Percentiles rank a stretch among this genome's conserved stretches.
Conservation (phyloP, 1,140 invertebrate genomes). For the Drosophila nikananu region DNA sequence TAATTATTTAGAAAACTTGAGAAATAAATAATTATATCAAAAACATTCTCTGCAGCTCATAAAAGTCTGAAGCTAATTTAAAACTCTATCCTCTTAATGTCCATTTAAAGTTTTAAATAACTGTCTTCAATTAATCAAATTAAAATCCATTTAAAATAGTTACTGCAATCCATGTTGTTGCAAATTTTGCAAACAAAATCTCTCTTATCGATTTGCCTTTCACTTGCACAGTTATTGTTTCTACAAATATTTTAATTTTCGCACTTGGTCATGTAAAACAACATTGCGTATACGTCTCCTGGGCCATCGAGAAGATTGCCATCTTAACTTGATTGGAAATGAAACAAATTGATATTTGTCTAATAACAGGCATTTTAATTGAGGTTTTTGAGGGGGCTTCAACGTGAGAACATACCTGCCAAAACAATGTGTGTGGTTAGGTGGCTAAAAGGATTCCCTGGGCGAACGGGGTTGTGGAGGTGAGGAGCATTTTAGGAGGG, state of each 20-base stretch:
- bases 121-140: neutral
- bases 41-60: neutral
- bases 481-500: neutral
- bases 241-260: constrained; percentile 25
- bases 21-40: no score
- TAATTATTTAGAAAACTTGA: no score
- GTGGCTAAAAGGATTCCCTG: constrained; percentile 14
- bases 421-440: constrained; percentile 52
- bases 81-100: neutral
- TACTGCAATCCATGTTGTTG: neutral
- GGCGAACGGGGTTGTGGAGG: neutral
- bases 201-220: neutral
- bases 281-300: constrained; percentile 27
- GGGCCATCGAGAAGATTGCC: constrained; percentile 8
- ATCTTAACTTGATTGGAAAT: constrained; percentile 40
- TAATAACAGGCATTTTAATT: constrained; percentile 70
- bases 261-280: constrained; percentile 5
- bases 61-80: neutral
- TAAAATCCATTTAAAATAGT: neutral
- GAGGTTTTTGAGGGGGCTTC: constrained; percentile 20
- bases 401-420: constrained; percentile 46
- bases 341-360: constrained; percentile 73
- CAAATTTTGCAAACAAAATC: neutral
- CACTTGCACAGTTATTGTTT: neutral
- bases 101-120: no score